Evolutionary conservation across 2,797 vertebrate species (phyloP).

Genomic region (Xerus rutilus): DNA sequence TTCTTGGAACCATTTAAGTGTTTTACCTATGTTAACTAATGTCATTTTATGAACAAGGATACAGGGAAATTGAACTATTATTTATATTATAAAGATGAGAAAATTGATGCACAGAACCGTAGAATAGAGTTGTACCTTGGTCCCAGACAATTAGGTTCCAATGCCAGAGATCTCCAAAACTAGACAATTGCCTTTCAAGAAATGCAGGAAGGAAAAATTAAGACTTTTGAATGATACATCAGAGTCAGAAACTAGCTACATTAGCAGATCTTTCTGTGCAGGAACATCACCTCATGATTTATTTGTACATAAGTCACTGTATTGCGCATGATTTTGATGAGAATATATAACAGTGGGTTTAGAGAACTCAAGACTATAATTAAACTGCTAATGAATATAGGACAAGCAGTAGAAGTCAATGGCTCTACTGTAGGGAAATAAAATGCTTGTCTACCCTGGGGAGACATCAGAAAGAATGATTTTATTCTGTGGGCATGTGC

Average conservation of each 20-base stretch:
- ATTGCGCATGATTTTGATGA: neutral
- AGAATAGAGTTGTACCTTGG: neutral
- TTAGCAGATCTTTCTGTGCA: neutral
- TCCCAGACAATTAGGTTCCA: neutral
- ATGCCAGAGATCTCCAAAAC: neutral
- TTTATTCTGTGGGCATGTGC: neutral
- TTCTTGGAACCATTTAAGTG: neutral
- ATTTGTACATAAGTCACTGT: neutral
- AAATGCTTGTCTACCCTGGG: neutral
- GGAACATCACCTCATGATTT: neutral
- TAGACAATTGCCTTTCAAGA: neutral
- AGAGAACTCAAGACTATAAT: neutral
- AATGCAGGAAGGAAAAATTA: accelerated
- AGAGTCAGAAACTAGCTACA: neutral
- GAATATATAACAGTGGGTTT: neutral
- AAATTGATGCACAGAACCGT: neutral
- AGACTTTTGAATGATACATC: neutral
- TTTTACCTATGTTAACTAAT: neutral
- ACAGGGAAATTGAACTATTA: neutral
- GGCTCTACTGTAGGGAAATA: neutral
- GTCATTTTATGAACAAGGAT: neutral
- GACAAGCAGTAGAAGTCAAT: neutral
- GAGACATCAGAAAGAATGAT: neutral
- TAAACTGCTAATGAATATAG: neutral
- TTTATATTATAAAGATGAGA: neutral